Evolutionary conservation across 1,140 invertebrate genomes (phyloP).

Genomic region (Trialeurodes vaporariorum): DNA sequence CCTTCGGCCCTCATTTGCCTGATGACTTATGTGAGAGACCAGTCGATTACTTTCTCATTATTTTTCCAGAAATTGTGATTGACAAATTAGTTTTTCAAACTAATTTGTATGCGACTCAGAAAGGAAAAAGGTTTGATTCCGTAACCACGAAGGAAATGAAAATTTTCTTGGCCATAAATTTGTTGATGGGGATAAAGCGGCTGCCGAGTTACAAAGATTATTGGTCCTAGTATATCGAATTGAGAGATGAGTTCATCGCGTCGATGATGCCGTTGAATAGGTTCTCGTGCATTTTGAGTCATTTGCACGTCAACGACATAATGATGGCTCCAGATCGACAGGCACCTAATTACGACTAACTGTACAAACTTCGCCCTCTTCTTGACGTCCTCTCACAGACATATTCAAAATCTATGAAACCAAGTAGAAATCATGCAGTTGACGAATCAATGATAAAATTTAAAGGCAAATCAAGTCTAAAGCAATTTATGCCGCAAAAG

Average conservation of each 20-base stretch:
- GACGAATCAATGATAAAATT: slow-evolving; percentile 28
- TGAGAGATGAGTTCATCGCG: slow-evolving; percentile 31
- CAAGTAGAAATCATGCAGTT: slow-evolving; percentile 13
- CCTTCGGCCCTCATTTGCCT: background rate
- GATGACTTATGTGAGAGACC: background rate
- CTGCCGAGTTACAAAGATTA: slow-evolving; percentile 26
- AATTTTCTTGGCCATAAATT: slow-evolving; percentile 25
- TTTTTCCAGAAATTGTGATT: slow-evolving; percentile 8
- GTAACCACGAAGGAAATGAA: slow-evolving; percentile 22
- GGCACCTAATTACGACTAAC: slow-evolving; percentile 18
- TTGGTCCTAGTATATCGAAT: slow-evolving; percentile 31
- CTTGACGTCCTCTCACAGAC: slow-evolving; percentile 10
- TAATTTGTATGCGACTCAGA: slow-evolving; percentile 21
- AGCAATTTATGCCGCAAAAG: slow-evolving; percentile 31
- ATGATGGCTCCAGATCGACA: slow-evolving; percentile 9
- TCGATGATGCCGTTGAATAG: slow-evolving; percentile 27
- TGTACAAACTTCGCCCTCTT: slow-evolving; percentile 22
- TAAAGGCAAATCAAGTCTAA: slow-evolving; percentile 26
- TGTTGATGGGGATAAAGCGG: slow-evolving; percentile 28
- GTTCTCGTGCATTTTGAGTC: background rate
- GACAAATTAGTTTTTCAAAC: slow-evolving; percentile 19
- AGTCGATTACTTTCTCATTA: background rate
- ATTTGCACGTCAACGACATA: background rate
- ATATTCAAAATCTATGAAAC: slow-evolving; percentile 8
- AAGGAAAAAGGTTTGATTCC: slow-evolving; percentile 13